Conservation (phyloP, 2,113 vertebrate species). For the Callospermophilus lateralis region DNA sequence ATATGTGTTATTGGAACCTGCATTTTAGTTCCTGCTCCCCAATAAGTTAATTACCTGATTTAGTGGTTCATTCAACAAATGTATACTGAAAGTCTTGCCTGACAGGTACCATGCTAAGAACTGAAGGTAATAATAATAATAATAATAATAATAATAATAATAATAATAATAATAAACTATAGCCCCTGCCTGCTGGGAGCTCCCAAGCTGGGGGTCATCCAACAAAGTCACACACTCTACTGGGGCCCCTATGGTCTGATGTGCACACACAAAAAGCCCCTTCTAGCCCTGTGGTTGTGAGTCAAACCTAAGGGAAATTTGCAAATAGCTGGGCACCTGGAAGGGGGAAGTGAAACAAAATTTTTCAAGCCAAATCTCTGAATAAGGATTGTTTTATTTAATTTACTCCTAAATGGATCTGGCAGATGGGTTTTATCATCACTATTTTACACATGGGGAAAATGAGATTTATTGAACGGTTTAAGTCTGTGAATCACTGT, state of each 20-base stretch:
- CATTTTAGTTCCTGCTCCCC: neutral
- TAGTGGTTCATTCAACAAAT: neutral
- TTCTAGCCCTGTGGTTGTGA: neutral
- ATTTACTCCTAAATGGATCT: neutral
- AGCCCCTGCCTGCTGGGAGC: neutral
- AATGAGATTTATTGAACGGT: neutral
- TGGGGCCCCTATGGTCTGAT: neutral
- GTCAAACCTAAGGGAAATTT: conserved; percentile 35
- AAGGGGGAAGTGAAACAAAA: neutral
- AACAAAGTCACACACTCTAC: neutral
- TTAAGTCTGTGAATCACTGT: neutral
- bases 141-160: neutral
- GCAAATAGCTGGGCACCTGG: neutral
- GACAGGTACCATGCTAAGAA: neutral
- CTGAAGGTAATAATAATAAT: neutral
- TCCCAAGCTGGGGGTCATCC: neutral
- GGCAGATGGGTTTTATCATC: neutral
- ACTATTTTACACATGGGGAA: neutral
- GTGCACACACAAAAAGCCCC: neutral
- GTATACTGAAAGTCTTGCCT: neutral
- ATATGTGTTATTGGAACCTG: neutral
- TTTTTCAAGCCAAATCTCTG: neutral
- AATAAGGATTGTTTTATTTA: conserved; percentile 11
- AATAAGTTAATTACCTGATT: neutral
- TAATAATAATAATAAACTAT: too few species aligned